Conservation (phyloP, 2,888 invertebrate species). For the Panzeria rudis region DNA sequence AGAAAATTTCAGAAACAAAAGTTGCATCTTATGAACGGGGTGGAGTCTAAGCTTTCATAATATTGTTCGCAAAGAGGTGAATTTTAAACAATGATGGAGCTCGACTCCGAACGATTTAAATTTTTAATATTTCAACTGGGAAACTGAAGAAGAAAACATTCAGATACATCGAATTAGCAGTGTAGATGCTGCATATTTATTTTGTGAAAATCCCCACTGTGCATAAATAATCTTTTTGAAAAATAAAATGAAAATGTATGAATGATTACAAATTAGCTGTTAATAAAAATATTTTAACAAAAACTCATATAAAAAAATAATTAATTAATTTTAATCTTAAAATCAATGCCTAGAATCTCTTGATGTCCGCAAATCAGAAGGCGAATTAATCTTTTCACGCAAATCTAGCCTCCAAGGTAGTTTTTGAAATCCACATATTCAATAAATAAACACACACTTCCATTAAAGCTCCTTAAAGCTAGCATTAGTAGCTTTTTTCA, state of each 20-base stretch:
- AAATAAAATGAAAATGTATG: not conserved
- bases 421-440: not conserved
- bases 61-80: too few relatives aligned
- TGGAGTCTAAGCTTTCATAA: too few relatives aligned
- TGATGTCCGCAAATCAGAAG: conserved; percentile 82
- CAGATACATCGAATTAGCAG: too few relatives aligned
- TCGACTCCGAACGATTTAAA: too few relatives aligned
- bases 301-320: conserved; percentile 3
- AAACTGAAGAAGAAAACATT: too few relatives aligned
- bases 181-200: too few relatives aligned
- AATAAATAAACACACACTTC: not conserved
- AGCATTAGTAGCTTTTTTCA: not conserved
- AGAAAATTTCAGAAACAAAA: too few relatives aligned
- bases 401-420: conserved; percentile 83
- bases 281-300: not conserved
- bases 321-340: conserved; percentile 61
- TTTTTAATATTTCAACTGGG: too few relatives aligned
- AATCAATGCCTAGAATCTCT: conserved; percentile 77
- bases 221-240: too few relatives aligned
- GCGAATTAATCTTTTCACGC: conserved; percentile 81
- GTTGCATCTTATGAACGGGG: too few relatives aligned
- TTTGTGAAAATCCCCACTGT: too few relatives aligned
- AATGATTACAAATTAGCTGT: not conserved
- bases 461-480: conserved; percentile 18
- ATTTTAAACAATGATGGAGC: too few relatives aligned